These are phyloP conservation scores for Malachius bipustulatus DNA, from an alignment of 2,888 invertebrate genomes.

Conservation along the genomic window DNA sequence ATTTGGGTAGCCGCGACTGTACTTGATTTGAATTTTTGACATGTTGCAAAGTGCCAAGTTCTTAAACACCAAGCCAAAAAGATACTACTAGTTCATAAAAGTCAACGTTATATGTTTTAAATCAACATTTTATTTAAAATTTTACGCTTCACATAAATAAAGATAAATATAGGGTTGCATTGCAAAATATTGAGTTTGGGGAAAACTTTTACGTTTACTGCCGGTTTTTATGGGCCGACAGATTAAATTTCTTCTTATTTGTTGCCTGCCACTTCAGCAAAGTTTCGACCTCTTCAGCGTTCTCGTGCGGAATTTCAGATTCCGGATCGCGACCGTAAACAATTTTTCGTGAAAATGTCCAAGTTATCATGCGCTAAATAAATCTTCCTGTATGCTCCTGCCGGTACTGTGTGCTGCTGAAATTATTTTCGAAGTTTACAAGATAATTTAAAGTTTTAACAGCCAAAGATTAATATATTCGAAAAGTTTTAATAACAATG, in stretches of 20 bases:
- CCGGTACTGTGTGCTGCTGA: too few species aligned
- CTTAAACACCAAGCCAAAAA: background rate
- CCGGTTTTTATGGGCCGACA: conserved; percentile 10
- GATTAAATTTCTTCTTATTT: conserved; percentile 14
- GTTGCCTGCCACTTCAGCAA: conserved; percentile 2
- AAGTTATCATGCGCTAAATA: background rate
- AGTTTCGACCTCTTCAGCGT: conserved; percentile 2
- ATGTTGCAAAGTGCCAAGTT: background rate
- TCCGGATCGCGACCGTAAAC: background rate
- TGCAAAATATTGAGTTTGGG: conserved; percentile 20
- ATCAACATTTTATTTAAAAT: conserved; percentile 25
- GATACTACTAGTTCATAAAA: conserved; percentile 12
- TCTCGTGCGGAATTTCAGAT: background rate
- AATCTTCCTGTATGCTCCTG: conserved; percentile 1
- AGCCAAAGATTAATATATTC: too few species aligned
- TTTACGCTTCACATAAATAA: conserved; percentile 27
- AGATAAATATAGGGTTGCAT: conserved; percentile 25
- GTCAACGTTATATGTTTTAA: conserved; percentile 16
- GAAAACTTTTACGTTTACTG: conserved; percentile 19
- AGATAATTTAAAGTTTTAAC: too few species aligned
- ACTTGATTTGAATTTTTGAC: background rate
- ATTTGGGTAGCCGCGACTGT: too few species aligned
- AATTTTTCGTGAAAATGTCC: background rate
- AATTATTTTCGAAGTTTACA: too few species aligned
- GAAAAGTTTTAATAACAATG: too few species aligned